Conservation (phyloP, 2,888 invertebrate genomes). For the Drosophila meridiana region DNA sequence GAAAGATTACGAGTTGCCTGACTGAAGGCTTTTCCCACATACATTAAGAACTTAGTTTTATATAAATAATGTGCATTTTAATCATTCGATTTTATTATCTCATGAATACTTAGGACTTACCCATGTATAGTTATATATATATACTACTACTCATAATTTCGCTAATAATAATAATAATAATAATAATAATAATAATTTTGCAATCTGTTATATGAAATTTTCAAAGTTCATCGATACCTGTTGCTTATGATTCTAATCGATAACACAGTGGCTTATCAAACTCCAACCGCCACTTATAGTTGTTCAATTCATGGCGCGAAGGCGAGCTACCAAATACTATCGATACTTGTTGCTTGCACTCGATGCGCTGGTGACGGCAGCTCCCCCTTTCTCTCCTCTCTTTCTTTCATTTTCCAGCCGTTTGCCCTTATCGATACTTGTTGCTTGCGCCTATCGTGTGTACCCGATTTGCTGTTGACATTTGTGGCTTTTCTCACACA, state of each 20-base stretch:
- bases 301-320: not conserved
- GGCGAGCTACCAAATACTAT: not conserved
- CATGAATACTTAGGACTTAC: no score
- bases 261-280: no score
- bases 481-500: constrained; percentile 50
- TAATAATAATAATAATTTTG: no score
- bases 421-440: constrained; percentile 34
- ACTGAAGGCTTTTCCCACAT: not conserved
- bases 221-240: constrained; percentile 4
- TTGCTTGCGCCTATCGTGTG: constrained; percentile 31
- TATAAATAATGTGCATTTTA: not conserved
- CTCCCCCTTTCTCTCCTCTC: not conserved
- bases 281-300: not conserved
- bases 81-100: not conserved
- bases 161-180: not conserved
- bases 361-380: constrained; percentile 32
- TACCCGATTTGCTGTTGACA: constrained; percentile 42
- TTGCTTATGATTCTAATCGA: not conserved
- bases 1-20: not conserved
- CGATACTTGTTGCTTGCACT: constrained; percentile 31
- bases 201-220: no score
- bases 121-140: not conserved
- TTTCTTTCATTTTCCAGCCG: not conserved
- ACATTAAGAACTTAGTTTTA: not conserved
- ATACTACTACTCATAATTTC: not conserved